Evolutionary conservation across 2,797 vertebrate genomes (phyloP).

Genomic region (Pachyuromys duprasi): DNA sequence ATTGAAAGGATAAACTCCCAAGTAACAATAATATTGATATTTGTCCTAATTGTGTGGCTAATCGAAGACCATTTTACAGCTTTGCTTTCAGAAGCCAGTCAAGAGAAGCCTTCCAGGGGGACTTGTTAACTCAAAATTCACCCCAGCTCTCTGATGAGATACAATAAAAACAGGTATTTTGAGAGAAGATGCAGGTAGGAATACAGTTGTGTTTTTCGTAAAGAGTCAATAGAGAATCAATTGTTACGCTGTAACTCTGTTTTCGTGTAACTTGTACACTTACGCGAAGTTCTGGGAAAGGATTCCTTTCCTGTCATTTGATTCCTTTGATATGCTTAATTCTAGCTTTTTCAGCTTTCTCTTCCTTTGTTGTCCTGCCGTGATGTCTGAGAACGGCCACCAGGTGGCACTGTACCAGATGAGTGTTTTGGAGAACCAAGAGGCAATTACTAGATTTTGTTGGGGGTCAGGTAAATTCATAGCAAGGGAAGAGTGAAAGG

Average conservation of each 20-base stretch:
- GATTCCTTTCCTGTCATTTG: neutral
- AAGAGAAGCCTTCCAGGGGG: slow-evolving; percentile 63
- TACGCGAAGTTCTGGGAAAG: neutral
- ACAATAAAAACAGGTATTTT: slow-evolving; percentile 48
- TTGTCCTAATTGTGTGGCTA: slow-evolving; percentile 79
- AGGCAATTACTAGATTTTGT: neutral
- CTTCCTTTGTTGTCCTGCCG: neutral
- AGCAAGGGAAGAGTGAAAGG: neutral
- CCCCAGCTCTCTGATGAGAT: neutral
- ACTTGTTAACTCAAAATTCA: slow-evolving; percentile 73
- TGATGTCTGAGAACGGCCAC: slow-evolving; percentile 63
- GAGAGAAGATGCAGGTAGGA: neutral
- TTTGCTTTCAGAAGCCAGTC: slow-evolving; percentile 79
- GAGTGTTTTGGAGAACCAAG: fast-evolving
- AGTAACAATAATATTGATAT: slow-evolving; percentile 81
- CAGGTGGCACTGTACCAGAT: slow-evolving; percentile 80
- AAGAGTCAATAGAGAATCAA: slow-evolving; percentile 8
- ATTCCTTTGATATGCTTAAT: neutral
- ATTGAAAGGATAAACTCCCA: slow-evolving; percentile 80
- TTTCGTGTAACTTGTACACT: neutral
- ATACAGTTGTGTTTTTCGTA: slow-evolving; percentile 44
- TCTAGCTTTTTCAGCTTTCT: neutral
- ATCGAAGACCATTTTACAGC: slow-evolving; percentile 80
- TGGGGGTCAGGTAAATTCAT: neutral
- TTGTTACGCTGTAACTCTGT: neutral